Percentiles rank a stretch among this genome's conserved stretches.
These are phyloP conservation scores for Lontra canadensis DNA, from an alignment of 2,113 vertebrate species.

Conservation along the genomic window DNA sequence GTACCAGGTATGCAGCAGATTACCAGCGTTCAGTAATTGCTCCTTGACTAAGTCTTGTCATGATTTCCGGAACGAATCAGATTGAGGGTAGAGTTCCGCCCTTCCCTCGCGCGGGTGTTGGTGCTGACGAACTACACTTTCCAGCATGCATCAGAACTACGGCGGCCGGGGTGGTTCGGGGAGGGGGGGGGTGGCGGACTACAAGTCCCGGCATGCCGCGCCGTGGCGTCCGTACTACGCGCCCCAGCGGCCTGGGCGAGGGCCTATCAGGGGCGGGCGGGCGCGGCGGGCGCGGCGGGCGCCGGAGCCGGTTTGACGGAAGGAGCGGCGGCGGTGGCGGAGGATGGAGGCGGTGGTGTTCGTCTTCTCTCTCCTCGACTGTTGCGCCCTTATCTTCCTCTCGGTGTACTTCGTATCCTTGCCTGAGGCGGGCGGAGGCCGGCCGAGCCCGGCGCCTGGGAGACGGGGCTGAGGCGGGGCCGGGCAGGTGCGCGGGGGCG, in stretches of 20 bases:
- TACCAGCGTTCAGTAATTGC: not conserved
- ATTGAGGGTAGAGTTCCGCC: not conserved
- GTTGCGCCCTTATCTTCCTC: constrained; percentile 96
- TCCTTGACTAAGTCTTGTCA: not conserved
- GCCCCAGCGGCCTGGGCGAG: not conserved
- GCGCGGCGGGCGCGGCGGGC: not conserved
- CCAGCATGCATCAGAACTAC: not conserved
- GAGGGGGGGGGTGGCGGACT: fast-evolving
- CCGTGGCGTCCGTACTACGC: fast-evolving
- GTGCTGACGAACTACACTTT: not conserved
- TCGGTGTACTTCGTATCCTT: constrained; percentile 99
- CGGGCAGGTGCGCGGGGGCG: not conserved
- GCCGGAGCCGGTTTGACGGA: not conserved
- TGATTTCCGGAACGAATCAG: not conserved
- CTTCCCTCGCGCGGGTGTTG: fast-evolving
- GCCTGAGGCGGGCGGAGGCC: not conserved
- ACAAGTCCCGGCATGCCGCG: constrained; percentile 50
- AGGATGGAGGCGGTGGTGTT: constrained; percentile 96
- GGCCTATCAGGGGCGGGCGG: not conserved
- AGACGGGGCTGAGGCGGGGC: not conserved
- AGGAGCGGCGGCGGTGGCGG: constrained; percentile 6
- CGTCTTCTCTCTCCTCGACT: constrained; percentile 94
- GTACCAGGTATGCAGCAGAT: not conserved
- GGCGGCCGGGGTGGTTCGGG: fast-evolving
- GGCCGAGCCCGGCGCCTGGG: not conserved